These are phyloP conservation scores for Pseudorhiza aurosa DNA, from an alignment of 30 jellyfish, hydroid and myxozoan genomes.

Conservation along the genomic window DNA sequence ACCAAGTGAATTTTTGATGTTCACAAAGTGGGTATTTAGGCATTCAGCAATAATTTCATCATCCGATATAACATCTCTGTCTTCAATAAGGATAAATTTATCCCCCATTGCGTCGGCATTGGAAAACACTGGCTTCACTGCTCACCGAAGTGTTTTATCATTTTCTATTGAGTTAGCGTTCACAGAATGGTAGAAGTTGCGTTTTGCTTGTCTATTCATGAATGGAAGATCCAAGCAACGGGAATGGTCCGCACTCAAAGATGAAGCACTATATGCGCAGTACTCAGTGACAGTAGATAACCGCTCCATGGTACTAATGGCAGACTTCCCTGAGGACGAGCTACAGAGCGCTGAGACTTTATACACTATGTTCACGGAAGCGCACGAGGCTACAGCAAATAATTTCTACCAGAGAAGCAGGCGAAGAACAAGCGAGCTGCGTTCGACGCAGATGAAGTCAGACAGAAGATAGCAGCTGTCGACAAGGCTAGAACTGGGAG, in stretches of 20 bases:
- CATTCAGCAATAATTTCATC: conserved; percentile 48
- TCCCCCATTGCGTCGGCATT: conserved; percentile 56
- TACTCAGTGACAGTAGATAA: too few relatives aligned
- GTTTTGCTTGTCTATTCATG: conserved; percentile 49
- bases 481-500: too few relatives aligned
- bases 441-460: too few relatives aligned
- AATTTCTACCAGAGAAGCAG: not conserved
- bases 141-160: conserved; percentile 30
- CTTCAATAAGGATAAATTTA: conserved; percentile 25
- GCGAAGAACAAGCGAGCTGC: too few relatives aligned
- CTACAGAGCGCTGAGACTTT: too few relatives aligned
- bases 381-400: not conserved
- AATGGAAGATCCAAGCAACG: too few relatives aligned
- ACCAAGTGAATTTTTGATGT: conserved; percentile 38
- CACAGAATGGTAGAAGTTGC: conserved; percentile 32
- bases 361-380: too few relatives aligned
- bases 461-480: too few relatives aligned
- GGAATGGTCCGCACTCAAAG: too few relatives aligned
- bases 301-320: too few relatives aligned
- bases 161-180: conserved; percentile 35
- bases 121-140: conserved; percentile 54
- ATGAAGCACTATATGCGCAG: too few relatives aligned
- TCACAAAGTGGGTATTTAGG: conserved; percentile 47
- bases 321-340: too few relatives aligned
- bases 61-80: conserved; percentile 10